Percentiles rank a stretch among this genome's conserved stretches.
Conservation (phyloP, 2,888 invertebrate genomes). For the Pedicia rivosa region DNA sequence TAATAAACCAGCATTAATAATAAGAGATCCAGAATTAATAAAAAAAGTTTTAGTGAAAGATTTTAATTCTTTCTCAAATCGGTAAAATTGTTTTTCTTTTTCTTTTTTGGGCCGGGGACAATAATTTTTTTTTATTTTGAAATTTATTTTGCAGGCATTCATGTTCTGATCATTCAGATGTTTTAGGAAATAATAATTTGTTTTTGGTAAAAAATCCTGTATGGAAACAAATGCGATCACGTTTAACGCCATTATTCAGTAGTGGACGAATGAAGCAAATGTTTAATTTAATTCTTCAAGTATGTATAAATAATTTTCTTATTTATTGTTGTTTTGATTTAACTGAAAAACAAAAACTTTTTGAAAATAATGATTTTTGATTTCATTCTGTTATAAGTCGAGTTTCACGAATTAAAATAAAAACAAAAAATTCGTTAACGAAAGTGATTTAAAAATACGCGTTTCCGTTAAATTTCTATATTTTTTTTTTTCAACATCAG, state of each 20-base stretch:
- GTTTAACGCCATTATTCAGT: conserved; percentile 33
- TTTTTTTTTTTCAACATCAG: too few species aligned
- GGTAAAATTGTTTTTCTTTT: conserved; percentile 12
- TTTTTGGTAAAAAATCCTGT: conserved; percentile 29
- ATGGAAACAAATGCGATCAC: conserved; percentile 30
- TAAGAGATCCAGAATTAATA: conserved; percentile 31
- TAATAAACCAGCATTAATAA: conserved; percentile 30
- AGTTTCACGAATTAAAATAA: too few species aligned
- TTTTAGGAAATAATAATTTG: conserved; percentile 27
- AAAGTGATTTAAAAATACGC: too few species aligned
- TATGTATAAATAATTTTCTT: conserved; percentile 9
- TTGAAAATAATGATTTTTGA: neutral
- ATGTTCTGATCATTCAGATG: conserved; percentile 22
- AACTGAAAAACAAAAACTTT: too few species aligned
- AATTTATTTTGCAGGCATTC: conserved; percentile 13
- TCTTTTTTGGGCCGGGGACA: too few species aligned
- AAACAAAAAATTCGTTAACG: too few species aligned
- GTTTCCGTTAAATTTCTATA: too few species aligned
- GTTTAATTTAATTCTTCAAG: conserved; percentile 25
- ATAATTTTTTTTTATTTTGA: neutral
- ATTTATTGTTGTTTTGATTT: neutral
- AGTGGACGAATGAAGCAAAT: conserved; percentile 28
- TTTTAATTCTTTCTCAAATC: conserved; percentile 29
- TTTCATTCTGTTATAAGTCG: too few species aligned
- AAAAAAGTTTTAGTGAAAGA: conserved; percentile 33